These are phyloP conservation scores for Dynastes grantii DNA, from an alignment of 2,888 invertebrate species.

Conservation along the genomic window DNA sequence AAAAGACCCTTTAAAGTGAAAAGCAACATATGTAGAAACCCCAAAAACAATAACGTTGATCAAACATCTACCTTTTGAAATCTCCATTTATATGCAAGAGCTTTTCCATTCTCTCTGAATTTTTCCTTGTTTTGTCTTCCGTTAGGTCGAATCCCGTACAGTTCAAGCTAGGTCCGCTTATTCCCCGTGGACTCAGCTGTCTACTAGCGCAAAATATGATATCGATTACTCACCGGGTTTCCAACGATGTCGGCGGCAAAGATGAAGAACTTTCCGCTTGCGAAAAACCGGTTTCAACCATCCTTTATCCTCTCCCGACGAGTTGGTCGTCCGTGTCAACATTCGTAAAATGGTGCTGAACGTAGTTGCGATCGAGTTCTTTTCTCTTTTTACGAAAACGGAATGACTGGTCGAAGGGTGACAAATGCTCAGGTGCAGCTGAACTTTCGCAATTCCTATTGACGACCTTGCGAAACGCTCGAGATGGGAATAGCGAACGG, in stretches of 20 bases:
- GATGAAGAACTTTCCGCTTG: neutral
- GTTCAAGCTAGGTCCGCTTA: neutral
- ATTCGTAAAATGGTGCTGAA: neutral
- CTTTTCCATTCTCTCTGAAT: neutral
- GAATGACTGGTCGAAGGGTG: neutral
- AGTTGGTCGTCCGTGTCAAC: neutral
- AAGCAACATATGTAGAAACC: no score
- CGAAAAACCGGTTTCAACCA: neutral
- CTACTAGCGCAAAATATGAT: constrained; percentile 18
- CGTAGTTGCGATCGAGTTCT: neutral
- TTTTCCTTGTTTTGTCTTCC: neutral
- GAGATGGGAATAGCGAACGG: neutral
- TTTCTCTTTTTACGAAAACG: neutral
- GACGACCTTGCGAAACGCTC: neutral
- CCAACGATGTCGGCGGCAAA: neutral
- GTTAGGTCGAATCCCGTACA: neutral
- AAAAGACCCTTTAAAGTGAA: no score
- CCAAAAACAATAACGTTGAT: neutral
- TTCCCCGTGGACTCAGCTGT: constrained; percentile 18
- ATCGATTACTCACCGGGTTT: constrained; percentile 24
- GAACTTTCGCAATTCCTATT: neutral
- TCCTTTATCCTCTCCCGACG: neutral
- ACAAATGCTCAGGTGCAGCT: constrained; percentile 12
- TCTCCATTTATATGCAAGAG: constrained; percentile 28
- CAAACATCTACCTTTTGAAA: constrained; percentile 13